Percentiles rank a stretch among this genome's conserved stretches.
Evolutionary conservation across 1,140 invertebrate genomes (phyloP).

Genomic region (Cydia splendana): DNA sequence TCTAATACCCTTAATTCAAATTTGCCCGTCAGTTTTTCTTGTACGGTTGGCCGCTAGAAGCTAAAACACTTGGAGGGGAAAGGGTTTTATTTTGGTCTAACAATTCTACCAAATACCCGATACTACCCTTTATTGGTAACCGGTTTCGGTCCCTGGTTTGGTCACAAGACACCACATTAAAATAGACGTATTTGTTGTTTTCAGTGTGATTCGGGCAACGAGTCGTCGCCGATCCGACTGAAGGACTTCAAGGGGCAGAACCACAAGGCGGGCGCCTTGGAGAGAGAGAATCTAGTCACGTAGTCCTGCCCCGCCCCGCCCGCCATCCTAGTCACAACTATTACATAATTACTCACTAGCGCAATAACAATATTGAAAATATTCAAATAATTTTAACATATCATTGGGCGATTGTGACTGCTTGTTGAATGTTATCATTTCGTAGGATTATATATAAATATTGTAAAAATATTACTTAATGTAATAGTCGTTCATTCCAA

Average conservation of each 20-base stretch:
- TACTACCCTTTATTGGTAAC: too few species aligned
- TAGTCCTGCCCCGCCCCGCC: slow-evolving; percentile 49
- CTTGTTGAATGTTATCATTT: slow-evolving; percentile 78
- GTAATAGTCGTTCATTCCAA: slow-evolving; percentile 79
- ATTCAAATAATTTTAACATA: slow-evolving; percentile 78
- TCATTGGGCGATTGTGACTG: slow-evolving; percentile 81
- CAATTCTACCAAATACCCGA: too few species aligned
- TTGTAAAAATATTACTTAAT: slow-evolving; percentile 75
- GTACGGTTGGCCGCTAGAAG: too few species aligned
- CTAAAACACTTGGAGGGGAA: too few species aligned
- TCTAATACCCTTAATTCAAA: too few species aligned
- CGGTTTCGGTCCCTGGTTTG: background rate
- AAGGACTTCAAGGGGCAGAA: slow-evolving; percentile 76
- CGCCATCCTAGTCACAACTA: slow-evolving; percentile 41
- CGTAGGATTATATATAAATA: slow-evolving; percentile 74
- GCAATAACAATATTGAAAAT: slow-evolving; percentile 73
- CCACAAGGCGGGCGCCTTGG: slow-evolving; percentile 61
- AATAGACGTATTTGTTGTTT: slow-evolving; percentile 39
- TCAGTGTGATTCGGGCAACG: slow-evolving; percentile 79
- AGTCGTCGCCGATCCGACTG: slow-evolving; percentile 76
- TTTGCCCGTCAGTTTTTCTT: too few species aligned
- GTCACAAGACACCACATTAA: background rate
- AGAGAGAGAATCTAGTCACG: slow-evolving; percentile 66
- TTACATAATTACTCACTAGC: slow-evolving; percentile 63
- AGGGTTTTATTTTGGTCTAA: too few species aligned